Evolutionary conservation across 1,140 invertebrate genomes (phyloP).

Genomic region (Platyscapa corneri): DNA sequence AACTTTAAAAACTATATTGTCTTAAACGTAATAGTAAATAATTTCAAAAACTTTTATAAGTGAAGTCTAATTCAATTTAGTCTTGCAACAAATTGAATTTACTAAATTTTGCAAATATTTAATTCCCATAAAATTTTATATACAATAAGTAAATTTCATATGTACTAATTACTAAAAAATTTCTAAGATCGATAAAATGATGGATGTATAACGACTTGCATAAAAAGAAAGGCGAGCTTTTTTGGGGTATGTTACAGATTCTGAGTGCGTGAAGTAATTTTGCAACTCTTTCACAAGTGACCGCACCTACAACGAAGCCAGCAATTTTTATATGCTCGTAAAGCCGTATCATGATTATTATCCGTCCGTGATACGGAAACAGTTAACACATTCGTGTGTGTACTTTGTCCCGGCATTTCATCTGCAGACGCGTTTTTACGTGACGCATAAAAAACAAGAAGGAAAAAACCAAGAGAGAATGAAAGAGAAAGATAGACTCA

Average conservation of each 20-base stretch:
- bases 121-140: not conserved
- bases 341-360: slow-evolving; percentile 50
- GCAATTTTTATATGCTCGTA: slow-evolving; percentile 56
- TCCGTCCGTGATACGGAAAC: slow-evolving; percentile 52
- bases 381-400: slow-evolving; percentile 50
- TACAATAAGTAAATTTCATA: not conserved
- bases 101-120: not conserved
- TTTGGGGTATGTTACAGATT: slow-evolving; percentile 19
- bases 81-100: not conserved
- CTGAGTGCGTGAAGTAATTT: slow-evolving; percentile 42
- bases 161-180: slow-evolving; percentile 29
- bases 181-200: slow-evolving; percentile 38
- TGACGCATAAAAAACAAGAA: slow-evolving; percentile 16
- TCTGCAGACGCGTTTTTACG: slow-evolving; percentile 37
- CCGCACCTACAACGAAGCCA: slow-evolving; percentile 40
- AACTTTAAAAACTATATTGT: not conserved
- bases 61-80: not conserved
- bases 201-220: slow-evolving; percentile 1
- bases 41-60: not conserved
- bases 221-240: not conserved
- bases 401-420: slow-evolving; percentile 21
- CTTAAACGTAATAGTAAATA: not conserved
- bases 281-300: slow-evolving; percentile 53
- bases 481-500: not conserved
- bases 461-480: not conserved